Conservation (phyloP, 2,113 vertebrate species). For the Sardina pilchardus region DNA sequence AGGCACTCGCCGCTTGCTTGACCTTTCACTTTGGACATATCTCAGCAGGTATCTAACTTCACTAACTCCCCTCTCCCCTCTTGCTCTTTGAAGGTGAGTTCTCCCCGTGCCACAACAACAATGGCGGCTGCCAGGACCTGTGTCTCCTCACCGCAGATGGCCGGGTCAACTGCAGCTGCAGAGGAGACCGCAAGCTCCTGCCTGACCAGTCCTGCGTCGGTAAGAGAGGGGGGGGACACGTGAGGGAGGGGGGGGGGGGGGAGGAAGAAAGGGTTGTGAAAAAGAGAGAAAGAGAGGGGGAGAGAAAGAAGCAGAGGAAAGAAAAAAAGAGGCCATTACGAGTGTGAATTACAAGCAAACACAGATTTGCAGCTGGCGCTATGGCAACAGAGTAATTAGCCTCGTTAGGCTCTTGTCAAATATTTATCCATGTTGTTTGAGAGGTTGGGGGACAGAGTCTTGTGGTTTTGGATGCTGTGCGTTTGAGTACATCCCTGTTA, state of each 20-base stretch:
- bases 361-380: neutral
- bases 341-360: neutral
- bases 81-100: slow-evolving; percentile 78
- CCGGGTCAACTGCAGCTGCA: slow-evolving; percentile 91
- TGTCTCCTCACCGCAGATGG: slow-evolving; percentile 90
- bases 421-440: slow-evolving; percentile 5
- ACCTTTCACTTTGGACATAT: neutral
- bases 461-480: slow-evolving; percentile 4
- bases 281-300: neutral
- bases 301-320: neutral
- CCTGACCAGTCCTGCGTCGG: slow-evolving; percentile 88
- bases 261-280: neutral
- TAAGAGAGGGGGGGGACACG: slow-evolving; percentile 53
- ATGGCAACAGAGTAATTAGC: slow-evolving; percentile 12
- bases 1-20: neutral
- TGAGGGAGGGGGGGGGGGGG: no score
- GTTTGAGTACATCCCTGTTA: neutral
- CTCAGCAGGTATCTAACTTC: neutral
- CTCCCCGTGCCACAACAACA: slow-evolving; percentile 86
- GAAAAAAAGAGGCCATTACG: neutral
- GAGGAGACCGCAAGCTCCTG: slow-evolving; percentile 84
- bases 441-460: neutral
- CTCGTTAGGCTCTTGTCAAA: neutral
- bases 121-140: slow-evolving; percentile 90
- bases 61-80: neutral